Evolutionary conservation across 2,113 vertebrate genomes (phyloP).

Genomic region (Furnarius figulus): DNA sequence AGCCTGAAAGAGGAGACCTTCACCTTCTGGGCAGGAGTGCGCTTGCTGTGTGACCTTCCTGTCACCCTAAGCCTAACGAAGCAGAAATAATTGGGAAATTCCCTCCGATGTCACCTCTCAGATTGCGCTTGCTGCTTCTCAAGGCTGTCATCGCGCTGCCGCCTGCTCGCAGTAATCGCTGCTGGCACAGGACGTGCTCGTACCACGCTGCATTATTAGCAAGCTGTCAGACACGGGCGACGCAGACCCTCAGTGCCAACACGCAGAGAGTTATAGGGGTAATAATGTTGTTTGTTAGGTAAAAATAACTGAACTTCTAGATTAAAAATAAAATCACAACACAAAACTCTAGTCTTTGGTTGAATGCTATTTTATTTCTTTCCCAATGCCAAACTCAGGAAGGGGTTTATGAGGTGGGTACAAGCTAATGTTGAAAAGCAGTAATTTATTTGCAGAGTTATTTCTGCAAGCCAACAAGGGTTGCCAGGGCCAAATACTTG

Average conservation of each 20-base stretch:
- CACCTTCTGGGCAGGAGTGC: background rate
- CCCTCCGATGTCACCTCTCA: constrained; percentile 6
- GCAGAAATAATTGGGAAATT: constrained; percentile 52
- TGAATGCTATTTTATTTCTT: background rate
- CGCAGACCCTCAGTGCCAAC: background rate
- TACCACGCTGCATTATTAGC: constrained; percentile 55
- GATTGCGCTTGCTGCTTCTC: background rate
- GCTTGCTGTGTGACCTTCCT: background rate
- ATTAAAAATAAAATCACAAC: background rate
- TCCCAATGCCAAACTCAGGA: background rate
- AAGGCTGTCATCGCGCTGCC: constrained; percentile 45
- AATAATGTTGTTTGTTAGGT: background rate
- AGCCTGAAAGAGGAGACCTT: background rate
- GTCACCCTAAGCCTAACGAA: background rate
- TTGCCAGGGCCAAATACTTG: background rate
- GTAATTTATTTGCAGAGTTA: background rate
- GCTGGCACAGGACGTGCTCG: constrained; percentile 37
- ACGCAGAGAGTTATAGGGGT: background rate
- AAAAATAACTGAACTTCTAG: constrained; percentile 39
- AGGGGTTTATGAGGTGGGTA: background rate
- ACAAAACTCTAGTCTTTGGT: background rate
- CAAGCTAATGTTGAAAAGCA: background rate
- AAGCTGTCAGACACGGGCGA: constrained; percentile 59
- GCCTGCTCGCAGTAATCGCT: constrained; percentile 26
- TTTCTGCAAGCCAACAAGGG: background rate